Percentiles rank a stretch among this genome's conserved stretches.
Conservation (phyloP, 2,797 vertebrate species). For the Oophaga sylvatica region DNA sequence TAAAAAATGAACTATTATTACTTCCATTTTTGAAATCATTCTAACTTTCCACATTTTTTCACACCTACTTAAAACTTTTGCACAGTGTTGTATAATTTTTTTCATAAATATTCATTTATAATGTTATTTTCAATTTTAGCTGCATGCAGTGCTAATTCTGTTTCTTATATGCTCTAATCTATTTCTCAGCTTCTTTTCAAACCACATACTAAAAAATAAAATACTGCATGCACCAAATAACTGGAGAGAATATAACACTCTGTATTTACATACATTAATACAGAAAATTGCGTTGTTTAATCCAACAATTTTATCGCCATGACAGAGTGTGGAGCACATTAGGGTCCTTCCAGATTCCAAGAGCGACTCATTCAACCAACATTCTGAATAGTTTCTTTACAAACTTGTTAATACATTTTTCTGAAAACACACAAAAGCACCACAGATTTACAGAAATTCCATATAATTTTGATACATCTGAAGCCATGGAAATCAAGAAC, state of each 20-base stretch:
- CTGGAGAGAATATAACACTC: not conserved
- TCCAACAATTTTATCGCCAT: conserved; percentile 17
- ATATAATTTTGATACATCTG: not conserved
- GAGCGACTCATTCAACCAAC: not conserved
- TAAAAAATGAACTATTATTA: too few species aligned
- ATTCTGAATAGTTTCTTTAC: not conserved
- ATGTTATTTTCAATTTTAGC: not conserved
- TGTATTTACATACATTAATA: conserved; percentile 3
- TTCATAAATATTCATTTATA: not conserved
- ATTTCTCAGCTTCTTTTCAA: conserved; percentile 18
- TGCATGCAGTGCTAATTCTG: conserved; percentile 25
- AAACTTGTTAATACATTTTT: conserved; percentile 3
- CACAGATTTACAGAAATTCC: not conserved
- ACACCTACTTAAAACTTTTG: not conserved
- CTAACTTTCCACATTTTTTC: not conserved
- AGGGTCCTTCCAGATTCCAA: not conserved
- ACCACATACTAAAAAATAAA: conserved; percentile 9
- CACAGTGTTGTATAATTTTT: not conserved
- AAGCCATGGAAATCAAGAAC: not conserved
- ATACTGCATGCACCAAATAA: not conserved
- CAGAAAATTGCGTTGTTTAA: conserved; percentile 26
- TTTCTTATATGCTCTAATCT: conserved; percentile 23
- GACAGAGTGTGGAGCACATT: not conserved
- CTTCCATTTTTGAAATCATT: not conserved
- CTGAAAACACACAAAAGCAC: not conserved